A percentile compares a stretch with the other conserved stretches of the same genome.
phyloP scores from a whole-genome alignment of 2,113 vertebrate genomes.

The Pangasianodon hypophthalmus region DNA sequence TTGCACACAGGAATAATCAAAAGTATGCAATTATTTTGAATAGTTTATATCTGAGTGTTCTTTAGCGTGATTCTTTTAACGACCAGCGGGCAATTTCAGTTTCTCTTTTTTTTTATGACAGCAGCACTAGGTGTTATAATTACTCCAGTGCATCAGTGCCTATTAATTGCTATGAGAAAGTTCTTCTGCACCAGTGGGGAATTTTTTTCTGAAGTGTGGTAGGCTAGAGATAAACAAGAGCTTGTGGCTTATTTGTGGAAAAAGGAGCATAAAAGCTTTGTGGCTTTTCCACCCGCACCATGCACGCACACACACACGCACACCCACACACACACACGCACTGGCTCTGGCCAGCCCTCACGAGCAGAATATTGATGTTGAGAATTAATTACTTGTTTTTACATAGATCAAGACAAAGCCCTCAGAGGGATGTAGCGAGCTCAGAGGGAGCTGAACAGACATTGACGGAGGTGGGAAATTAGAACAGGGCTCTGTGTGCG shows the following conservation, averaged over 20 bases:
- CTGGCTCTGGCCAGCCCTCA: slow-evolving; percentile 61
- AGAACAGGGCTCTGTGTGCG: slow-evolving; percentile 71
- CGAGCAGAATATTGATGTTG: slow-evolving; percentile 74
- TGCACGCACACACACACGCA: slow-evolving; percentile 50
- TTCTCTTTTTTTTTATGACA: slow-evolving; percentile 67
- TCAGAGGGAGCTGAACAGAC: slow-evolving; percentile 59
- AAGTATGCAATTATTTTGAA: slow-evolving; percentile 77
- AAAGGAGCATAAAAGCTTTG: slow-evolving; percentile 36
- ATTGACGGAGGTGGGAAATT: slow-evolving; percentile 76
- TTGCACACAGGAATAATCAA: slow-evolving; percentile 76
- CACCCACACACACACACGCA: slow-evolving; percentile 54
- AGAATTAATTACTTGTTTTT: slow-evolving; percentile 75
- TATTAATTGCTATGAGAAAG: slow-evolving; percentile 76
- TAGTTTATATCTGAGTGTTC: slow-evolving; percentile 80
- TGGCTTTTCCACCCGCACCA: slow-evolving; percentile 16
- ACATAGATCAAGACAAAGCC: slow-evolving; percentile 64
- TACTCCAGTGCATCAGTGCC: slow-evolving; percentile 68
- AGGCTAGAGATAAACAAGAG: slow-evolving; percentile 56
- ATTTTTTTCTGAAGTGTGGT: slow-evolving; percentile 57
- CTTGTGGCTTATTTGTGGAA: slow-evolving; percentile 37
- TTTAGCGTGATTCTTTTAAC: slow-evolving; percentile 71
- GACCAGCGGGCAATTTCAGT: slow-evolving; percentile 71
- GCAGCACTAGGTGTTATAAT: slow-evolving; percentile 72
- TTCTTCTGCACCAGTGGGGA: slow-evolving; percentile 67
- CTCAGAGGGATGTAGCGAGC: slow-evolving; percentile 48